Base-by-base conservation (phyloP, 2,888 invertebrate genomes). In the Dicranocentrus wangi region DNA sequence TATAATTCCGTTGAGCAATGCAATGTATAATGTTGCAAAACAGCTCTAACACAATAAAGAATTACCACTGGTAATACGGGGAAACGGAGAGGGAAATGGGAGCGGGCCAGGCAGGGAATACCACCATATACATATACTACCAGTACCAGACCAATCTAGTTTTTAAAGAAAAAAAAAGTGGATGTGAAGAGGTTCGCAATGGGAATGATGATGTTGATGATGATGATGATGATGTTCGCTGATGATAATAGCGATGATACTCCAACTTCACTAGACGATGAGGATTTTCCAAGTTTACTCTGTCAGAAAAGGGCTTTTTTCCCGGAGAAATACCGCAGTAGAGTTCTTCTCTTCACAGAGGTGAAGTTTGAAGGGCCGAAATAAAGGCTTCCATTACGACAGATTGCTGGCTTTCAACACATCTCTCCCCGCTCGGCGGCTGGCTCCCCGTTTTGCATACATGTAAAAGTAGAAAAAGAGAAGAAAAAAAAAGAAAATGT, bases 1-100 rank as follows among this genome's bases (percentile, higher is more conserved):
- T 5, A n/a, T 10, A 32, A 13, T 21, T 23, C n/a, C 21, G 43
- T 71, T 71, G 47, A 15, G 71, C 27, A 72, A 21, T 53, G 60
- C 61, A 32, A 17, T 25, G 25, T 42, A 42, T 72, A 72, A 72
- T 72, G 23, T 63, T 63, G 51, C 61, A 63, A 61, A 72, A 63
- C 47, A 43, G 55, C 25, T 19, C 42, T 61, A 58, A 39, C 39
- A 66, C 47, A 66, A 28, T 60, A 70, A 70, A 71, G 28, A 25
- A 60, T 60, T 60, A 28, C 60, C 8, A 60, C 23, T 53, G 10
- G 15, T 47, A 10, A 10, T 47, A 47, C n/a, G 47, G 47, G 15
- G n/a, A n/a, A n/a, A 47, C 10, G 47, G 15, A 47, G n/a, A 47
- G 39, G 19, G 61, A 55, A 15, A 13, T 61, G 61, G 39, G 17